phyloP scores from a whole-genome alignment of 23 tunicate species.

The Pegea sp. region DNA sequence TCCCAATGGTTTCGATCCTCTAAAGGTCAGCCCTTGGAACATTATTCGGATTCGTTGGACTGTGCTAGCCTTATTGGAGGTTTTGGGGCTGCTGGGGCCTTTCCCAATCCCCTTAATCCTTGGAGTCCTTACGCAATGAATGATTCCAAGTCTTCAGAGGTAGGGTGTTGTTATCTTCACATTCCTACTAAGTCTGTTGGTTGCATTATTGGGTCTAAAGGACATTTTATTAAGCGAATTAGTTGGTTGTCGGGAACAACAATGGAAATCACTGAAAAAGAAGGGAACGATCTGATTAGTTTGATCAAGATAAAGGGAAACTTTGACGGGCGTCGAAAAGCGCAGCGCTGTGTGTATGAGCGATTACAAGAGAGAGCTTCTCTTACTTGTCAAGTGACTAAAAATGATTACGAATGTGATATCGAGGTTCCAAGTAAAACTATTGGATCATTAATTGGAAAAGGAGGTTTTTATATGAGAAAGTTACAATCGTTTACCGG shows the following conservation, averaged over 20 bases:
- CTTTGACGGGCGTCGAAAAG: not conserved
- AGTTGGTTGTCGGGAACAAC: not conserved
- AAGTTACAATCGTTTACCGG: not conserved
- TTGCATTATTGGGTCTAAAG: not conserved
- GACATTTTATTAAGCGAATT: not conserved
- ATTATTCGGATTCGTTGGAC: no score
- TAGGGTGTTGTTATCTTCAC: not conserved
- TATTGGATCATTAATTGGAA: not conserved
- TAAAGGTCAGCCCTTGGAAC: no score
- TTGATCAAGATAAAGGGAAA: not conserved
- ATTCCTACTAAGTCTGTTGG: conserved; percentile 1
- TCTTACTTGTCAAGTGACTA: no score
- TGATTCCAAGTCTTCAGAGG: not conserved
- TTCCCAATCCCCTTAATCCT: no score
- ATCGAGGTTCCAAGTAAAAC: not conserved
- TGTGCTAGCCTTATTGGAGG: no score
- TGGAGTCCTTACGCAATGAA: no score
- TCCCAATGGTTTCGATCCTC: no score
- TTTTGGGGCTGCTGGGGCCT: not conserved
- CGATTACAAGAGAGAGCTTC: not conserved
- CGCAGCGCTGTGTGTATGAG: not conserved
- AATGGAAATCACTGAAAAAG: not conserved
- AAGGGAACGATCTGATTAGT: not conserved
- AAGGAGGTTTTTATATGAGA: not conserved
- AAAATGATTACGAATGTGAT: not conserved